A percentile compares a stretch with the other conserved stretches of the same genome.
Evolutionary conservation across 2,888 invertebrate genomes (phyloP).

Genomic region (Odontocolon sp.): DNA sequence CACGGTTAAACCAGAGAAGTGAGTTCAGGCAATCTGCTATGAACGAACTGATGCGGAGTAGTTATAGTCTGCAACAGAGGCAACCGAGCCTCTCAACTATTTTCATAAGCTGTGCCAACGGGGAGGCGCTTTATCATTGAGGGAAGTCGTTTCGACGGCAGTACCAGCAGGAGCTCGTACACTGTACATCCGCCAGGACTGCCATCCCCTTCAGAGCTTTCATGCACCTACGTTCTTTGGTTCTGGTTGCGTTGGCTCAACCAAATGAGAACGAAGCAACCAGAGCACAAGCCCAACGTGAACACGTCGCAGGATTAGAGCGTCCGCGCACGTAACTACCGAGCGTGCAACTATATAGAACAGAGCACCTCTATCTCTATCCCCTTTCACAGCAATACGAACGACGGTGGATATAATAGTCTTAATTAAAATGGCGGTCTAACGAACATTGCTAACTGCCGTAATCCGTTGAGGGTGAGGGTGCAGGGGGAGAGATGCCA

Average conservation of each 20-base stretch:
- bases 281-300: conserved; percentile 36
- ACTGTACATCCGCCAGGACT: not conserved
- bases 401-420: conserved; percentile 71
- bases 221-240: conserved; percentile 17
- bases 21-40: not conserved
- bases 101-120: conserved; percentile 58
- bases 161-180: conserved; percentile 8
- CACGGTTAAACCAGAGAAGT: not conserved
- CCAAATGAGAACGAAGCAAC: conserved; percentile 49
- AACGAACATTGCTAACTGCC: conserved; percentile 75
- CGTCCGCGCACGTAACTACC: conserved; percentile 64
- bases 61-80: conserved; percentile 22
- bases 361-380: not conserved
- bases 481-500: not conserved
- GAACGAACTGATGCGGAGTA: not conserved
- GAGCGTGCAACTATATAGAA: not conserved
- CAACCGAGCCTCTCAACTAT: conserved; percentile 37
- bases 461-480: conserved; percentile 69
- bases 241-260: conserved; percentile 29
- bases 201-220: conserved; percentile 10
- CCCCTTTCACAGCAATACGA: conserved; percentile 46
- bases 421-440: conserved; percentile 77
- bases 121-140: conserved; percentile 51
- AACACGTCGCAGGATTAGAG: conserved; percentile 63
- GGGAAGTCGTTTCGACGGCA: conserved; percentile 49